These are phyloP conservation scores for Alca torda DNA, from an alignment of 2,797 vertebrate species.

Conservation along the genomic window DNA sequence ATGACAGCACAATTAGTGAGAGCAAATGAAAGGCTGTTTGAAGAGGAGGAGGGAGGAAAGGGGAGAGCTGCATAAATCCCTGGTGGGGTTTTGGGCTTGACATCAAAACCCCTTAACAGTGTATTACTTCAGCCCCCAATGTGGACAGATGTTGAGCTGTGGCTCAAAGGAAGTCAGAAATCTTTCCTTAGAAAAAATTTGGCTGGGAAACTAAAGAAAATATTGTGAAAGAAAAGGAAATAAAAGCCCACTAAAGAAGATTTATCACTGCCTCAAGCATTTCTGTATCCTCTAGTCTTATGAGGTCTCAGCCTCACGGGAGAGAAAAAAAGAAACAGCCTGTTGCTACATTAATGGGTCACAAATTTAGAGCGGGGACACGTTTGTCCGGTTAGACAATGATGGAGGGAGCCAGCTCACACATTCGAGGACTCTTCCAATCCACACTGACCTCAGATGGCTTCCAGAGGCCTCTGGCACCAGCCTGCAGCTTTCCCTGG, in stretches of 20 bases:
- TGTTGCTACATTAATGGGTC: conserved; percentile 36
- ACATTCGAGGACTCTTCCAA: rapidly evolving
- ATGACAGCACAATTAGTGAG: conserved; percentile 71
- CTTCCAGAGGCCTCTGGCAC: background rate
- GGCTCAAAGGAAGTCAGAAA: conserved; percentile 75
- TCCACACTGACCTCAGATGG: background rate
- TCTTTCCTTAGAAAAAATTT: conserved; percentile 73
- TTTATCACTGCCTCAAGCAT: conserved; percentile 68
- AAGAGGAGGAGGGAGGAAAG: conserved; percentile 62
- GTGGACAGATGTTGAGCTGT: conserved; percentile 73
- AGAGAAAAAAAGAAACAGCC: conserved; percentile 42
- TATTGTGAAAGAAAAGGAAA: conserved; percentile 74
- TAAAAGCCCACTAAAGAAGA: conserved; percentile 71
- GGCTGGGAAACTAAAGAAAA: conserved; percentile 74
- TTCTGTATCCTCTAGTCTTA: conserved; percentile 64
- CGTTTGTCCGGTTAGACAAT: background rate
- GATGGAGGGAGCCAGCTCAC: background rate
- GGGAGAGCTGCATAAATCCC: conserved; percentile 68
- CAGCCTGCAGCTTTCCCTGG: background rate
- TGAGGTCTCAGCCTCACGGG: conserved; percentile 38
- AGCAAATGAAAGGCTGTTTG: conserved; percentile 62
- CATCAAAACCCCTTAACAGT: conserved; percentile 71
- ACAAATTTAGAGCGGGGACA: conserved; percentile 6
- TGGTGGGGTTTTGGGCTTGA: conserved; percentile 73
- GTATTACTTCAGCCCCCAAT: conserved; percentile 70